Conservation (phyloP, 2,888 invertebrate species). For the Thelaira solivaga region DNA sequence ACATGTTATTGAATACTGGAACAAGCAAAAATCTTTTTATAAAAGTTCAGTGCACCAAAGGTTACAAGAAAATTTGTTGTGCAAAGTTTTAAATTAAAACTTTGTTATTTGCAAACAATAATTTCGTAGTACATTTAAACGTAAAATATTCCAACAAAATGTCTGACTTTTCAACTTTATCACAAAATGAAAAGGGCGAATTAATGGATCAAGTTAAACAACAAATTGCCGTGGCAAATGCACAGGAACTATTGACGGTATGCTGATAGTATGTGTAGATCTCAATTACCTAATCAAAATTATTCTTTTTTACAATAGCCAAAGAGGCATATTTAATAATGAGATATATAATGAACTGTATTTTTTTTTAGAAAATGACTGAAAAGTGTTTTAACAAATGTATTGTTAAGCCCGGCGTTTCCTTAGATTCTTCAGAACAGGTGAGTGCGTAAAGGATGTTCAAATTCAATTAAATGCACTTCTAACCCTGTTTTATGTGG, state of each 20-base stretch:
- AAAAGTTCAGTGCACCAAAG: not conserved
- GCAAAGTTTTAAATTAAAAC: constrained; percentile 25
- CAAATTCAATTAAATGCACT: no score
- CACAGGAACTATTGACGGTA: constrained; percentile 93
- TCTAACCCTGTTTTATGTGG: no score
- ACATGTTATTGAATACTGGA: constrained; percentile 46
- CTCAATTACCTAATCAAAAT: constrained; percentile 54
- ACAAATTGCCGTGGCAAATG: constrained; percentile 95
- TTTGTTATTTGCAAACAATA: constrained; percentile 3
- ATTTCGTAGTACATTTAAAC: not conserved
- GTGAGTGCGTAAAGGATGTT: no score
- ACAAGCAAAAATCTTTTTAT: constrained; percentile 5
- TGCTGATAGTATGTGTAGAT: constrained; percentile 62
- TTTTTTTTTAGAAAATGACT: constrained; percentile 88
- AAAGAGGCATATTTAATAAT: no score
- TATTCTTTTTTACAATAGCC: no score
- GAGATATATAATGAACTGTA: not conserved
- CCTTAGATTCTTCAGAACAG: constrained; percentile 93
- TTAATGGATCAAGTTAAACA: constrained; percentile 96
- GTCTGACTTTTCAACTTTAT: constrained; percentile 79
- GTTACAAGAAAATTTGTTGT: not conserved
- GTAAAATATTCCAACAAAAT: no score
- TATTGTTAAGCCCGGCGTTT: constrained; percentile 91
- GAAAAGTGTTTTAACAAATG: constrained; percentile 98
- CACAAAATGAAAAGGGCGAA: constrained; percentile 87